Base-by-base conservation (phyloP, 2,888 invertebrate species). In the Eilema depressum region DNA sequence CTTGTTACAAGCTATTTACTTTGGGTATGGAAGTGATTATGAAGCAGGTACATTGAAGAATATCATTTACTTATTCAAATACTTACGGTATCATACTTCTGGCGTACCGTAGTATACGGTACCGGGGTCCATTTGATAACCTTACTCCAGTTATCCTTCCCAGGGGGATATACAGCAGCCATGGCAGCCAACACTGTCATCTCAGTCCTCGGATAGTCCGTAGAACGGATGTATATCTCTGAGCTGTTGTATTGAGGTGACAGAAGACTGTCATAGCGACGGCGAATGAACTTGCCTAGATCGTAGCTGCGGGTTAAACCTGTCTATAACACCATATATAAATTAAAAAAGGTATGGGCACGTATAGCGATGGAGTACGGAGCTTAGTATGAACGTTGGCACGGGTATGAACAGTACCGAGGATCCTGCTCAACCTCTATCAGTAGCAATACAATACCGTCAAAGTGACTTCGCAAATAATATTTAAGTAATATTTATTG, bases 191-290 rank as follows among this genome's bases (percentile, higher is more conserved):
- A 80, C 0, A 86, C 79, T 0, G 91, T 88, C 91, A 90, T 90
- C 80, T 91, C 89, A 1, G 88, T 63, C 5, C 91, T 83, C 0
- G 87, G 88, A 30, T 87, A 87, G 77, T 91, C 91, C 1, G 91
- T 90, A 4, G 90, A 88, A 0, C 90, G 83, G 59, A 92, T 84
- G 80, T 86, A 89, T 62, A 92, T 86, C 76, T 91, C 88, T 0
- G 91, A 90, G 1, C 11, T 74, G 76, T 91, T 91, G 82, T 85
- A 92, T 28, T 75, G 69, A 0, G 79, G 75, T 0, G 90, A 85
- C 3, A 91, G 79, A 5, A 89, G 75, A 0, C 74, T 70, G 11
- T 78, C 75, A 74, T 91, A 91, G 0, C 91, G 86, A 1, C 71
- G 41, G 1, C 86, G 79, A 41, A 90, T 80, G 70, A 71, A 83